phyloP scores from a whole-genome alignment of 2,797 vertebrate species.

The Trematomus bernacchii region DNA sequence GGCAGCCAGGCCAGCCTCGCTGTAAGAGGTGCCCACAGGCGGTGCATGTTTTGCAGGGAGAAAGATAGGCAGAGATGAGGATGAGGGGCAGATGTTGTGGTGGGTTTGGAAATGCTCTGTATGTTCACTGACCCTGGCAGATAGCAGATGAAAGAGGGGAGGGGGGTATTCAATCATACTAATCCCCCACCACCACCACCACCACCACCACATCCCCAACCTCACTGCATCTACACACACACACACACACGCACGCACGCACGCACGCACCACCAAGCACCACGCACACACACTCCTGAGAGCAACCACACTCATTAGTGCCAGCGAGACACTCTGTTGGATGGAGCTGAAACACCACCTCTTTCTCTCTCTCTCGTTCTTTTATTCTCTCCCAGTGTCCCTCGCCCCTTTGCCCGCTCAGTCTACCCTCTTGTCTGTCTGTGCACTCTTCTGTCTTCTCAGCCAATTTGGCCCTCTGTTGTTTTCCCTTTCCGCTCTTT shows the following conservation, averaged over 20 bases:
- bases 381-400: constrained; percentile 45
- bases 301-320: constrained; percentile 83
- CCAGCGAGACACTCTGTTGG: constrained; percentile 76
- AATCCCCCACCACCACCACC: constrained; percentile 40
- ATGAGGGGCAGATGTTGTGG: constrained; percentile 32
- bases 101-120: constrained; percentile 65
- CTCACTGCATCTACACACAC: constrained; percentile 25
- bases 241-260: constrained; percentile 42
- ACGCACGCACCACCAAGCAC: constrained; percentile 64
- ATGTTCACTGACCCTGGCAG: constrained; percentile 78
- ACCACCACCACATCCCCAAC: background rate
- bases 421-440: constrained; percentile 37
- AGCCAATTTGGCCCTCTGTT: constrained; percentile 69
- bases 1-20: constrained; percentile 58
- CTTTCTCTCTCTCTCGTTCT: constrained; percentile 27
- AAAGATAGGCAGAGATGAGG: constrained; percentile 45
- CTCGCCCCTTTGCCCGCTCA: constrained; percentile 24
- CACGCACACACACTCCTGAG: constrained; percentile 55
- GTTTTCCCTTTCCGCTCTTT: constrained; percentile 43
- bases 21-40: constrained; percentile 56
- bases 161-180: constrained; percentile 79
- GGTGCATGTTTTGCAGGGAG: constrained; percentile 48
- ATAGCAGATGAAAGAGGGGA: constrained; percentile 66
- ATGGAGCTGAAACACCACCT: constrained; percentile 79
- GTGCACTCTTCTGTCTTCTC: constrained; percentile 43